Percentiles rank a stretch among this genome's conserved stretches.
These are phyloP conservation scores for Metopolophium dirhodum DNA, from an alignment of 1,140 invertebrate genomes.

Conservation along the genomic window DNA sequence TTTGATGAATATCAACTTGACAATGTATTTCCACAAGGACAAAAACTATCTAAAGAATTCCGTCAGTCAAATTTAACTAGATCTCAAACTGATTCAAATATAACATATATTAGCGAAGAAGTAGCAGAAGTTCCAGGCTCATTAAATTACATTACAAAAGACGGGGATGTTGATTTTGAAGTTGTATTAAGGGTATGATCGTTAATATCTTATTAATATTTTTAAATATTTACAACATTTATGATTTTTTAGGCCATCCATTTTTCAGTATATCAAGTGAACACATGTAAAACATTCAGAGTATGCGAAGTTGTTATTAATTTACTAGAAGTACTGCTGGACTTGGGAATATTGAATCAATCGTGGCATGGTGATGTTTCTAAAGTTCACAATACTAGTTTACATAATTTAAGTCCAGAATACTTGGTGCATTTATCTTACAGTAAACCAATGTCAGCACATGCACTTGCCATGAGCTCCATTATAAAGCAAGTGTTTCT, in stretches of 20 bases:
- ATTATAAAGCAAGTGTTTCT: constrained; percentile 62
- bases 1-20: constrained; percentile 61
- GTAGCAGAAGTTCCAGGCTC: constrained; percentile 87
- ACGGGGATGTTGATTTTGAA: constrained; percentile 91
- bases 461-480: constrained; percentile 66
- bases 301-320: constrained; percentile 91
- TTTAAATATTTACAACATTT: constrained; percentile 12
- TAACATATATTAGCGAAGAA: constrained; percentile 80
- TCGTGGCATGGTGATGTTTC: constrained; percentile 60
- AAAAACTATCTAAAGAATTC: constrained; percentile 44
- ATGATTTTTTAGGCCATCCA: constrained; percentile 76
- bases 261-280: constrained; percentile 79
- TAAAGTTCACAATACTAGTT: neutral
- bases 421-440: constrained; percentile 28
- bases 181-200: constrained; percentile 82
- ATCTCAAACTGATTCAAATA: constrained; percentile 94
- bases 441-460: constrained; percentile 61
- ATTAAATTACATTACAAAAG: constrained; percentile 88
- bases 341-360: constrained; percentile 80
- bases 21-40: constrained; percentile 65
- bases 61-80: constrained; percentile 75
- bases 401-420: constrained; percentile 26
- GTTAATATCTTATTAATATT: no score
- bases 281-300: constrained; percentile 77
- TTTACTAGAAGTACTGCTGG: constrained; percentile 85